Evolutionary conservation across 2,797 vertebrate species (phyloP), one percentile per base, ranked within the genome.

Genomic region (Pangasius djambal): DNA sequence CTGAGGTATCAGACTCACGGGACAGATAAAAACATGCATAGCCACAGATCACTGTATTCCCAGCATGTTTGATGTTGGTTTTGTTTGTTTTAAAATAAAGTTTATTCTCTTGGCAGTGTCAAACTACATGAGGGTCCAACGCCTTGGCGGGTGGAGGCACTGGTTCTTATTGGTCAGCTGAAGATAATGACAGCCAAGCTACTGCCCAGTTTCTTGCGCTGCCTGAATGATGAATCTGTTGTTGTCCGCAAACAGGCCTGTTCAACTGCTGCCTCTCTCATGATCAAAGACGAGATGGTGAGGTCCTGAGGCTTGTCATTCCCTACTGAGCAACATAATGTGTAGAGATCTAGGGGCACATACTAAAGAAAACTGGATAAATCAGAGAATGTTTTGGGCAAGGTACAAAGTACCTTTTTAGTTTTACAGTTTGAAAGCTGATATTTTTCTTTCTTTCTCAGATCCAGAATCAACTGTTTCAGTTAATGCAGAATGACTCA

Each of bases 181-280:
- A 94, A 92, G 69, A 92, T 96, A 88, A 96, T 97, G 96, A 96
- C 95, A 0, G 93, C 93, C 81, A 95, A 95, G 92, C 92, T 97
- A 81, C 91, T 97, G 82, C 94, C 95, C 3, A 89, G 89, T 89
- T 96, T 96, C 89, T 92, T 97, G 82, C 75, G 57, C 25, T 96
- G 96, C 91, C 95, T 97, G 91, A 92, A 91, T 15, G 93, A 96
- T 89, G 93, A 96, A 72, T 95, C 94, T 89, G 90, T 92, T 88
- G 92, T 92, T 85, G 95, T 97, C 31, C 93, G 95, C 79, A 93
- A 75, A 88, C 95, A 95, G 92, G 96, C 95, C 85, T 97, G 96
- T 85, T 89, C 92, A 79, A 94, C 95, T 67, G 95, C 96, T 18
- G 95, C 94, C 82, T 92, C 92, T 79, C 94, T 97, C 37, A 89